Percentiles rank a stretch among this genome's conserved stretches.
phyloP scores from a whole-genome alignment of 2,113 vertebrate genomes.

The Galemys pyrenaicus region DNA sequence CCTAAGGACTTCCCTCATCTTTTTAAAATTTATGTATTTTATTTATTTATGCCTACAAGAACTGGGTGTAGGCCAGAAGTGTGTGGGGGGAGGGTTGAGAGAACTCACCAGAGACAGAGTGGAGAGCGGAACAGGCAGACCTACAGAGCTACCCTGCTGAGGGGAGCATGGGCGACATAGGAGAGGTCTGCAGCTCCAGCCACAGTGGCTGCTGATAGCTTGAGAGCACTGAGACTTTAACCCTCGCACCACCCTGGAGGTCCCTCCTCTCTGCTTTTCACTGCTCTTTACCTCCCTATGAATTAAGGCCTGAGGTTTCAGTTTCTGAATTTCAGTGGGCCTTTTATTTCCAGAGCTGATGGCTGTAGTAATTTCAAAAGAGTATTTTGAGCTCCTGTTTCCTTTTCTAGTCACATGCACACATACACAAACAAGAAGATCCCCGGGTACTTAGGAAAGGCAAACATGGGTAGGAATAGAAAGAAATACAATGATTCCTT shows the following conservation, averaged over 20 bases:
- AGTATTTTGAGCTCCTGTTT: not conserved
- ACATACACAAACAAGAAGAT: not conserved
- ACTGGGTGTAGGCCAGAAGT: too few species aligned
- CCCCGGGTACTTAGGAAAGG: not conserved
- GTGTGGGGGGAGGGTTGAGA: too few species aligned
- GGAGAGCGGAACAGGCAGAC: too few species aligned
- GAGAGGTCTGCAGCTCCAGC: too few species aligned
- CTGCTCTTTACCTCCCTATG: not conserved
- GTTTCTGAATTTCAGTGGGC: not conserved
- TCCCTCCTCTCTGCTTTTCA: not conserved
- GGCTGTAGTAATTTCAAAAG: not conserved
- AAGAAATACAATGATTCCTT: not conserved
- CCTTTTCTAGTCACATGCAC: not conserved
- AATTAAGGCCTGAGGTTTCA: not conserved
- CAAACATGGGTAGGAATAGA: fast-evolving
- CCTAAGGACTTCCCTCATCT: not conserved
- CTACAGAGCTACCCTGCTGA: too few species aligned
- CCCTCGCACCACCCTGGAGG: too few species aligned
- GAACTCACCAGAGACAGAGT: too few species aligned
- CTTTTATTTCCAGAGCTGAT: not conserved
- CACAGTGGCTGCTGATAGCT: too few species aligned
- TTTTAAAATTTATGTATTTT: too few species aligned
- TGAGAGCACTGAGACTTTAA: too few species aligned
- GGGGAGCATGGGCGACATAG: too few species aligned
- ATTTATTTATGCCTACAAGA: too few species aligned